Evolutionary conservation across 2,888 invertebrate genomes (phyloP).

Genomic region (Halictus ligatus): DNA sequence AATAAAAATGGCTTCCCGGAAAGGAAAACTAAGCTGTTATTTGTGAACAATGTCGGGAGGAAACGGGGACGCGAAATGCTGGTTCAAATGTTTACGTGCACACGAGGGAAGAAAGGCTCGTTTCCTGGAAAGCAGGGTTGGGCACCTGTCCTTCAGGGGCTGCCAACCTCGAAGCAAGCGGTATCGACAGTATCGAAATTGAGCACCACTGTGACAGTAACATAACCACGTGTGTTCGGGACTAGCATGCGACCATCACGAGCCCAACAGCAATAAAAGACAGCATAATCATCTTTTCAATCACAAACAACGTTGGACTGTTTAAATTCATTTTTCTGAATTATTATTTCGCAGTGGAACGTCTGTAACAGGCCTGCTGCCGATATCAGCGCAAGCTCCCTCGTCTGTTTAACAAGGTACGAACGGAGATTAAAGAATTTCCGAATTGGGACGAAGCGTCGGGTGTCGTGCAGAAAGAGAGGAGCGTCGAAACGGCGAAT

Average conservation of each 20-base stretch:
- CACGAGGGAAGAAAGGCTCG: conserved; percentile 74
- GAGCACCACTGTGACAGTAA: conserved; percentile 71
- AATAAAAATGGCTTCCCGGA: not conserved
- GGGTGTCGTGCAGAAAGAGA: not conserved
- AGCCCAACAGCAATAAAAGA: conserved; percentile 15
- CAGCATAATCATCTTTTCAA: not conserved
- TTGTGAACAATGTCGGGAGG: conserved; percentile 30
- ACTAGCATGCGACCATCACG: not conserved
- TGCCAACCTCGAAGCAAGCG: conserved; percentile 68
- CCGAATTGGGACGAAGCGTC: conserved; percentile 13
- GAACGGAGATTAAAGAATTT: not conserved
- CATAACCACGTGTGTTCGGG: conserved; percentile 65
- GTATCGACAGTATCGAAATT: conserved; percentile 20
- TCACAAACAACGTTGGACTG: not conserved
- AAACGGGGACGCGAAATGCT: conserved; percentile 63
- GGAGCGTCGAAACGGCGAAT: conserved; percentile 65
- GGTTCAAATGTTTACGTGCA: conserved; percentile 70
- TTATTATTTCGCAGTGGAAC: not conserved
- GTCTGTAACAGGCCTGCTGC: no score
- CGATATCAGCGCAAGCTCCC: fast-evolving
- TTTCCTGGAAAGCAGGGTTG: conserved; percentile 83
- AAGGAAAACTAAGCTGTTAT: conserved; percentile 12
- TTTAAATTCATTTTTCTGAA: not conserved
- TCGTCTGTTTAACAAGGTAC: not conserved
- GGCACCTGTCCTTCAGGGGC: conserved; percentile 83